Evolutionary conservation across 2,888 invertebrate genomes (phyloP).

Genomic region (Nephrotoma guestfalica): DNA sequence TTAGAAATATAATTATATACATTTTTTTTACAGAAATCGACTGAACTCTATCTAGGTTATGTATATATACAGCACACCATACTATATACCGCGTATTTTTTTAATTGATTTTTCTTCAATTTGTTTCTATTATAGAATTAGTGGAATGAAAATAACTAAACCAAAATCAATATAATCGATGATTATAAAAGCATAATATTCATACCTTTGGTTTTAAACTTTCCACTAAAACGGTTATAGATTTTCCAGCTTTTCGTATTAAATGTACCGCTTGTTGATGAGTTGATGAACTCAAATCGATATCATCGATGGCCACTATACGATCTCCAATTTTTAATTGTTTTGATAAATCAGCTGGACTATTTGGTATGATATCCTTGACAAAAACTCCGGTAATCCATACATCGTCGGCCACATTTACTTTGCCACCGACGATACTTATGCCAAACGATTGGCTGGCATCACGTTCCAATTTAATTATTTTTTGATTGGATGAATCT

Average conservation of each 20-base stretch:
- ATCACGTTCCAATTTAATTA: slow-evolving; percentile 3
- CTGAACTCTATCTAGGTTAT: background rate
- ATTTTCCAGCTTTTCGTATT: slow-evolving; percentile 58
- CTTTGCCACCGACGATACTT: slow-evolving; percentile 6
- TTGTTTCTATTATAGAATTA: background rate
- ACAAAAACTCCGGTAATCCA: slow-evolving; percentile 77
- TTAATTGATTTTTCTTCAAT: background rate
- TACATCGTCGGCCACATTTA: background rate
- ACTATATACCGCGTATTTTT: background rate
- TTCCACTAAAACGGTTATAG: slow-evolving; percentile 62
- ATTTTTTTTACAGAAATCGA: background rate
- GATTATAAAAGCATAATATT: background rate
- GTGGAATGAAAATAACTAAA: background rate
- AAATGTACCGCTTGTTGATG: slow-evolving; percentile 41
- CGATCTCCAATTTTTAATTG: slow-evolving; percentile 35
- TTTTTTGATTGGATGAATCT: background rate
- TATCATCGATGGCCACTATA: slow-evolving; percentile 67
- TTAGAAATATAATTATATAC: background rate
- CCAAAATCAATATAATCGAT: background rate
- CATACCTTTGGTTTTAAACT: slow-evolving; percentile 8
- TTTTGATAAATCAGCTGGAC: slow-evolving; percentile 86
- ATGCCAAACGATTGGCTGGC: slow-evolving; percentile 1
- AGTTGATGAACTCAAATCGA: slow-evolving; percentile 49
- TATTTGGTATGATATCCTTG: slow-evolving; percentile 86
- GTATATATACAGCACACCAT: background rate